phyloP scores from a whole-genome alignment of 1,140 invertebrate species.

The Drosophila grimshawi region DNA sequence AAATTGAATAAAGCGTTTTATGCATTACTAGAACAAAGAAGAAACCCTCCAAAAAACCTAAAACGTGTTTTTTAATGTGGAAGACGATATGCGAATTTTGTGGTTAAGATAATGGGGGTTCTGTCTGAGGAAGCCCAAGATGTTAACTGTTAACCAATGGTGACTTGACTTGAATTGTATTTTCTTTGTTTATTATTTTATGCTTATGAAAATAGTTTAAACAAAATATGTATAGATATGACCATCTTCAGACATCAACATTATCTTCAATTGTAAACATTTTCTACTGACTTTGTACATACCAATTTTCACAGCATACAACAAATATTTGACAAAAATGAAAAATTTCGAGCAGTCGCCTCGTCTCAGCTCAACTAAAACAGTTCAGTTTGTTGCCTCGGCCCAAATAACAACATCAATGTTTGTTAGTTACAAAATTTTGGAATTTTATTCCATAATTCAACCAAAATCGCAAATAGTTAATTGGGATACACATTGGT shows the following conservation, averaged over 20 bases:
- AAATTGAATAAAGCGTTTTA: constrained; percentile 71
- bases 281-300: not conserved
- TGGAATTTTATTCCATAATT: constrained; percentile 7
- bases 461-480: not conserved
- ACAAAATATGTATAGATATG: too few relatives aligned
- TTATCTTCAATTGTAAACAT: not conserved
- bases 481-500: not conserved
- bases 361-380: not conserved
- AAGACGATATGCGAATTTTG: too few relatives aligned
- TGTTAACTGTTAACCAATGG: too few relatives aligned
- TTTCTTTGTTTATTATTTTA: too few relatives aligned
- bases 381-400: constrained; percentile 37
- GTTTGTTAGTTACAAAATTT: constrained; percentile 44
- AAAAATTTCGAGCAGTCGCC: not conserved
- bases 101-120: too few relatives aligned
- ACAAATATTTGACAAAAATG: too few relatives aligned
- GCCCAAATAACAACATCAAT: constrained; percentile 35
- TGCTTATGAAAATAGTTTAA: too few relatives aligned
- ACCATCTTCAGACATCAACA: too few relatives aligned
- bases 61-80: too few relatives aligned
- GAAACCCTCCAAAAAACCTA: not conserved
- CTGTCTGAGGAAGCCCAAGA: too few relatives aligned
- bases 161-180: too few relatives aligned
- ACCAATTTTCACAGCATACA: too few relatives aligned
- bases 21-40: constrained; percentile 60